Evolutionary conservation across 2,797 vertebrate genomes (phyloP), one percentile per base, ranked within the genome.

Genomic region (Siniperca undulata): DNA sequence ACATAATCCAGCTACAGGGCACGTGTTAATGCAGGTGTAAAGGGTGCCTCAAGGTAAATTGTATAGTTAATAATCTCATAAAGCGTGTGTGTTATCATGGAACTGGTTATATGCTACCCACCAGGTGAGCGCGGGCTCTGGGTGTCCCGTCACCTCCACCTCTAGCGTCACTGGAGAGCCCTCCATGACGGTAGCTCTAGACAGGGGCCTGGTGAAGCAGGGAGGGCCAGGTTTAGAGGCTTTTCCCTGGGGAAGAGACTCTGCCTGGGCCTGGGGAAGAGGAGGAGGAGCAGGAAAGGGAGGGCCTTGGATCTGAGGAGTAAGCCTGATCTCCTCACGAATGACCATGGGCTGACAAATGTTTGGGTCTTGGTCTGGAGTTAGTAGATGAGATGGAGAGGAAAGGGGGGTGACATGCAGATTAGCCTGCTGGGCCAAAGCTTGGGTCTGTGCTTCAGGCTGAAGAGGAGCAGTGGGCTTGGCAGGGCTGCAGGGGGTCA

Each of bases 31-130:
- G 73, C 34, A 81, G 65, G 42, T 72, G 70, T 82, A 22, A 62
- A 22, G 8, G 4, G 6, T 20, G 62, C 44, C 22, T 70, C 3
- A 22, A 60, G 30, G 40, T 78, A 20, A 80, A 44, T 0, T 11
- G 58, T 72, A 61, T 24, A 3, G 46, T 53, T 76, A 80, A 69
- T 62, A 2, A 70, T 22, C 7, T 80, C 24, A 64, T 24, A 4
- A 61, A 44, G 52, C 16, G 30, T 66, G 30, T 82, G 86, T 89
- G 91, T 90, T 94, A 78, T 62, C 76, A 80, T 91, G 90, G n/a
- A 96, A 92, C 67, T 97, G 94, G 83, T 97, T 97, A 94, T 97
- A 97, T 87, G 97, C 97, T 97, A 98, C 98, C 97, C 98, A 99
- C 98, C 98, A 98, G 92, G 97, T 98, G 92, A 99, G 92, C 85